Evolutionary conservation across 2,888 invertebrate species (phyloP), one percentile per base, ranked within the genome.

Genomic region (Cylindroiulus punctatus): DNA sequence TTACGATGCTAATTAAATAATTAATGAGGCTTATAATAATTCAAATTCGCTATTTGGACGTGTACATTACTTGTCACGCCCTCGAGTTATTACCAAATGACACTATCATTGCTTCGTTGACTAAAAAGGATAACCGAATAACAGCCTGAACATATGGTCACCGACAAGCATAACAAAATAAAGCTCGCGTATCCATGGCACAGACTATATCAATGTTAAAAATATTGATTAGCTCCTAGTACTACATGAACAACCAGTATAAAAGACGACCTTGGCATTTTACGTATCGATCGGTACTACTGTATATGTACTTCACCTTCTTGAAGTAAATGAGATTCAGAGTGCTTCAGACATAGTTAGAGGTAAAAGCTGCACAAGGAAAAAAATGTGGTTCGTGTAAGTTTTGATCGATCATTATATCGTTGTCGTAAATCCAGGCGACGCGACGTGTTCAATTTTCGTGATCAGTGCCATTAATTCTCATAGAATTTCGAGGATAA

Each of bases 181-280:
- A 52, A 52, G 52, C 52, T n/a, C 14, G 5, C 17, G 30, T 76
- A 30, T 30, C 30, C 17, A 76, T 17, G 30, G 30, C 76, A 76
- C 26, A 76, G 17, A 1, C 76, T 30, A 30, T 14, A 76, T 76
- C 76, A 30, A 76, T 76, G 76, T 26, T 76, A 76, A 83, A 82
- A 83, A 83, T 83, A 83, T 83, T 83, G 42, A 83, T 83, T 83
- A 83, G 44, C 44, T 44, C n/a, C 44, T 36, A 40, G 40, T 40
- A 85, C 30, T 57, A 57, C 47, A 26, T 19, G 47, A 85, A 52
- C 30, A 47, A 26, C 42, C 83, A 44, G 22, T 17, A 83, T 44
- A 83, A 44, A 83, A 40, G 26, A 22, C 19, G 83, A n/a, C 83
- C 83, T 83, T 83, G 83, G 83, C 83, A 36, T 40, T 83, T 83